phyloP scores from a whole-genome alignment of 2,113 vertebrate species.

The Hiodon tergisus region DNA sequence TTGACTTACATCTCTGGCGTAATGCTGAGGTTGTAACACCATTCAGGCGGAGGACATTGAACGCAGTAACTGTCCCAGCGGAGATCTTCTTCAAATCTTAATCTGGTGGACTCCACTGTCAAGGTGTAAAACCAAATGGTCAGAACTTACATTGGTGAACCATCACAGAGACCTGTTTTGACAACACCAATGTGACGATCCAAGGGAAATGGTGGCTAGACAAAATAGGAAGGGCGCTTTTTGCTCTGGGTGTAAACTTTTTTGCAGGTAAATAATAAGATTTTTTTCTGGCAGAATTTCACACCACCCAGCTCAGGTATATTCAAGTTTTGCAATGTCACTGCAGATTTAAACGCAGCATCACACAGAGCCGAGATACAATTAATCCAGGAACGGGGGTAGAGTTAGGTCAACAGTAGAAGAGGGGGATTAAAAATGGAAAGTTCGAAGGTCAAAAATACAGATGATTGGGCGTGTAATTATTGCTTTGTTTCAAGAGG shows the following conservation, averaged over 20 bases:
- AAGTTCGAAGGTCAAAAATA: background rate
- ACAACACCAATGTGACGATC: too few species aligned
- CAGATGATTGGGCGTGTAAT: background rate
- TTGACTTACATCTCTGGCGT: too few species aligned
- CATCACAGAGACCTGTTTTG: too few species aligned
- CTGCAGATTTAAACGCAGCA: background rate
- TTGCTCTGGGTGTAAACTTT: background rate
- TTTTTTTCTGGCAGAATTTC: too few species aligned
- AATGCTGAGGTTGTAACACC: too few species aligned
- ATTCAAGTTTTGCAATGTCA: background rate
- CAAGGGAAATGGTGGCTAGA: background rate
- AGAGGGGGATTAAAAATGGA: background rate
- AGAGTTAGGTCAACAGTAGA: background rate
- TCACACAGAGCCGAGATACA: background rate
- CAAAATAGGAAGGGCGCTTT: background rate
- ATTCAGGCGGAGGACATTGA: too few species aligned
- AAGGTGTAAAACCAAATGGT: too few species aligned
- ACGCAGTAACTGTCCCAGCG: too few species aligned
- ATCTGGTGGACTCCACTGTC: too few species aligned
- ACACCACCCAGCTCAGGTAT: too few species aligned
- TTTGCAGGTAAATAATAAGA: background rate
- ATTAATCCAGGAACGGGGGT: background rate
- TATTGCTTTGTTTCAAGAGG: background rate
- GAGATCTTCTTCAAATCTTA: too few species aligned
- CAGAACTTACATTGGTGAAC: too few species aligned